phyloP scores from a whole-genome alignment of 2,113 vertebrate genomes.

The Eulacestoma nigropectus region DNA sequence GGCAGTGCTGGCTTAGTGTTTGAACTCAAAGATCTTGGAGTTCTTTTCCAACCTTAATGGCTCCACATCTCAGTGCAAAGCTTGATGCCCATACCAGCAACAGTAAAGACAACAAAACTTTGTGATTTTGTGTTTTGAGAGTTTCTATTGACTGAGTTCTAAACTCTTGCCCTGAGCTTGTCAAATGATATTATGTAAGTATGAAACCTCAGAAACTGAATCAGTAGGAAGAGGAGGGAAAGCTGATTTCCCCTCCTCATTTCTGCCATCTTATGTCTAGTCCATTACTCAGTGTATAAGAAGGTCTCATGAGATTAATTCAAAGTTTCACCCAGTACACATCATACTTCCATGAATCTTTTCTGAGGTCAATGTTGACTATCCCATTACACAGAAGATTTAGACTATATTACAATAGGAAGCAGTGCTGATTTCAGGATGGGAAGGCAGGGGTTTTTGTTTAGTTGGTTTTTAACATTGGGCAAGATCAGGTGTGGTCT shows the following conservation, averaged over 20 bases:
- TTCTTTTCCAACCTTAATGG: not conserved
- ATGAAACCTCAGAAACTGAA: not conserved
- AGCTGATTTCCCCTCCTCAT: not conserved
- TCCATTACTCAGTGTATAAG: not conserved
- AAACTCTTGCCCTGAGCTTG: not conserved
- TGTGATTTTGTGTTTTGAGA: not conserved
- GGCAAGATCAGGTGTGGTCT: not conserved
- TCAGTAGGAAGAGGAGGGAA: not conserved
- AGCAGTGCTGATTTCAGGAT: not conserved
- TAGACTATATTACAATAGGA: not conserved
- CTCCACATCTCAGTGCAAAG: not conserved
- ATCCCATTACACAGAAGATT: not conserved
- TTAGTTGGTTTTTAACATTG: not conserved
- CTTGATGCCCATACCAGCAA: not conserved
- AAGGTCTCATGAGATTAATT: not conserved
- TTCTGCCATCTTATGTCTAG: not conserved
- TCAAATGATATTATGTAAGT: not conserved
- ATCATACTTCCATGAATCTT: not conserved
- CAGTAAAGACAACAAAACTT: not conserved
- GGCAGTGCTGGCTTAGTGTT: not conserved
- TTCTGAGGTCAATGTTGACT: not conserved
- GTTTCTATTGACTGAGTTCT: not conserved
- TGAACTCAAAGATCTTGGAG: not conserved
- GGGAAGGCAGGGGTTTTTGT: fast-evolving
- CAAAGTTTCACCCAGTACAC: not conserved